Base-by-base conservation (phyloP, 2,113 vertebrate species). In the Gobius niger region DNA sequence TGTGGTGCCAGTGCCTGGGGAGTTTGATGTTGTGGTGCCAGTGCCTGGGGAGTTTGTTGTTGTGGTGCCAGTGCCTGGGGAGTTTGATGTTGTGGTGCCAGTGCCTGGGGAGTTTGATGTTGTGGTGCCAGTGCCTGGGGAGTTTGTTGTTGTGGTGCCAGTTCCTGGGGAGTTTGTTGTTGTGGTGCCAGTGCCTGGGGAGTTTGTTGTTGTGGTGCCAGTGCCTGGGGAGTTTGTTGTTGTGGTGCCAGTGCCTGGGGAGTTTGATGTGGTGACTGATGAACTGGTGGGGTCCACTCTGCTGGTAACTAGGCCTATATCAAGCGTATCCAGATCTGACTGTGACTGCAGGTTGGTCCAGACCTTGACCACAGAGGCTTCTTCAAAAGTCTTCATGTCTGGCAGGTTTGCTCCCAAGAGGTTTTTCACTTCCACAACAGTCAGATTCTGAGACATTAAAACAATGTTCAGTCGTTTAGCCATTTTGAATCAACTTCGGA, bases 361-460 rank as follows among this genome's bases (percentile, higher is more conserved):
- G 46, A 0, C 10, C 50, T 68, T 0, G 63, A 81, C 7, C 9
- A 46, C n/a, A 0, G 60, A 9, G 0, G 70, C 49, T 0, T 68
- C 68, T 34, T 78, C 63, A 73, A 81, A 84, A 44, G 67, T 0
- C 72, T 81, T 73, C 49, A 84, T 50, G 42, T 73, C 64, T 11
- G 2, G 14, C 7, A 76, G 7, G 0, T 73, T 42, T 0, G 0
- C 3, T 34, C 70, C 70, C 72, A 81, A 0, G 50, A 84, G 72
- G 53, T 7, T 14, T 78, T 53, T 0, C 34, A 84, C 67, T 34
- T 67, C 41, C 13, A 7, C 1, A 12, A 76, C 75, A 1, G 40
- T 65, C 66, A 84, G 70, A 18, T 0, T 9, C 82, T 81, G 67
- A 11, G 42, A n/a, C 70, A 70, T 41, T 9, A 41, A 59, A 14